These are phyloP conservation scores for Dynastes tityus DNA, from an alignment of 2,888 invertebrate genomes.

Conservation along the genomic window DNA sequence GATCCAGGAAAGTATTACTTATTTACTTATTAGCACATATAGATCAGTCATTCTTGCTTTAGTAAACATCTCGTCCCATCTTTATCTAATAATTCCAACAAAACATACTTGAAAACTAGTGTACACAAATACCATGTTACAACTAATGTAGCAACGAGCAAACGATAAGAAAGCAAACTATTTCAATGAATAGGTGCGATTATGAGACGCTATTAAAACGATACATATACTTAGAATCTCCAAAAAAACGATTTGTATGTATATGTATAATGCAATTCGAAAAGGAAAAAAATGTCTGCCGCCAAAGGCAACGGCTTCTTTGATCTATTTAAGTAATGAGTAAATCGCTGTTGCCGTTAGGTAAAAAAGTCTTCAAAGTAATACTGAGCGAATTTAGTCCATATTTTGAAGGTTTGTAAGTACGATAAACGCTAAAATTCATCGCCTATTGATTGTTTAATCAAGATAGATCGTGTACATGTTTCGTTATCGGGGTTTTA, in stretches of 20 bases:
- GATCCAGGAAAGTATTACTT: background rate
- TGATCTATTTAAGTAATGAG: slow-evolving; percentile 20
- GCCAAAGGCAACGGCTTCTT: slow-evolving; percentile 15
- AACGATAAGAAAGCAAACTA: background rate
- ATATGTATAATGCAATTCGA: slow-evolving; percentile 14
- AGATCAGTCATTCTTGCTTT: no score
- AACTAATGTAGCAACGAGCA: background rate
- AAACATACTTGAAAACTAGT: background rate
- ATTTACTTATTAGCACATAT: no score
- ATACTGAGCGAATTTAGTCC: background rate
- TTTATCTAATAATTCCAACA: background rate
- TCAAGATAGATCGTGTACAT: slow-evolving; percentile 11
- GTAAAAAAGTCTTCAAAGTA: background rate
- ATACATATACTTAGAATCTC: background rate
- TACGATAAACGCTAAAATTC: background rate
- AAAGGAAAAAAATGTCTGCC: slow-evolving; percentile 8
- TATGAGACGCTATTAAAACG: background rate
- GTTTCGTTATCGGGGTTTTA: slow-evolving; percentile 25
- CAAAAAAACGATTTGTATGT: no score
- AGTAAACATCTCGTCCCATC: background rate
- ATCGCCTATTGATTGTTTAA: slow-evolving; percentile 14
- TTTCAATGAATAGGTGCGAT: background rate
- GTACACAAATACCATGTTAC: background rate
- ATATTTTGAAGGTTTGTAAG: background rate
- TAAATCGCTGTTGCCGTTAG: background rate